phyloP scores from a whole-genome alignment of 2,888 invertebrate genomes.

The Parapristionchus giblindavisi region DNA sequence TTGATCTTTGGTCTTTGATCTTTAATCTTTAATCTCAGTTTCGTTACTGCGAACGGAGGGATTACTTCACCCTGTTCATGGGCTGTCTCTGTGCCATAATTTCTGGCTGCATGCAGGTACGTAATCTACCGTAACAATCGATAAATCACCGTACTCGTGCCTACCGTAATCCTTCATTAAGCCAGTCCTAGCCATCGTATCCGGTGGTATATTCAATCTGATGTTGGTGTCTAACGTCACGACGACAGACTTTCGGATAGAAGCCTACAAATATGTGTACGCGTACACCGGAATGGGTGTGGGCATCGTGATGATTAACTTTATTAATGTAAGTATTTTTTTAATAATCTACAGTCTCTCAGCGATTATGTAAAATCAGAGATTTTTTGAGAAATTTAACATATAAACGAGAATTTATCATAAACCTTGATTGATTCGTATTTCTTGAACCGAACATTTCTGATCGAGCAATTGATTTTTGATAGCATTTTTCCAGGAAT shows the following conservation, averaged over 20 bases:
- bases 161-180: too few species aligned
- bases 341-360: too few species aligned
- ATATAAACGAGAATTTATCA: too few species aligned
- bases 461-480: too few species aligned
- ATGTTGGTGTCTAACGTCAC: slow-evolving; percentile 20
- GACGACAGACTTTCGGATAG: background rate
- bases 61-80: background rate
- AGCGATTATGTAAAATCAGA: too few species aligned
- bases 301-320: slow-evolving; percentile 28
- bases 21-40: background rate
- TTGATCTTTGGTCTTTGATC: background rate
- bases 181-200: slow-evolving; percentile 28
- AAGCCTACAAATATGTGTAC: slow-evolving; percentile 35
- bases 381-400: too few species aligned
- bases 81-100: slow-evolving; percentile 13
- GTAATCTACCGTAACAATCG: background rate
- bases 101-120: slow-evolving; percentile 9
- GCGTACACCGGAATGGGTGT: slow-evolving; percentile 24
- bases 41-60: slow-evolving; percentile 7
- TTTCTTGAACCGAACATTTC: too few species aligned
- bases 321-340: slow-evolving; percentile 14
- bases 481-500: too few species aligned
- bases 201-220: slow-evolving; percentile 32
- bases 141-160: background rate
- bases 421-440: too few species aligned